A percentile compares a stretch with the other conserved stretches of the same genome.
phyloP scores from a whole-genome alignment of 2,797 vertebrate species.

The Phataginus tetradactyla region DNA sequence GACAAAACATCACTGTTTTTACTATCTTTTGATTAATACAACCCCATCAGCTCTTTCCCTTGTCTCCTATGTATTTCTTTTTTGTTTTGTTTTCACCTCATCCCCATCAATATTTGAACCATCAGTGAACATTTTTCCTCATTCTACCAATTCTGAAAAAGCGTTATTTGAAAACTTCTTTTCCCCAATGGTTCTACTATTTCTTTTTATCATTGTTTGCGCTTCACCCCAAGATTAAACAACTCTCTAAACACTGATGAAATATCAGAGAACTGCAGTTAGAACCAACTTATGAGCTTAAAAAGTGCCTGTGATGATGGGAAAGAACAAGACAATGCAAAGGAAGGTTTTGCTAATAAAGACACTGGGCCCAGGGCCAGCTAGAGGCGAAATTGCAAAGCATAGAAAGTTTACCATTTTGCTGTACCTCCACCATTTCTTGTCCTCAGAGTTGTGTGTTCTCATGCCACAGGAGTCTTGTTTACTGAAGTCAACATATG shows the following conservation, averaged over 20 bases:
- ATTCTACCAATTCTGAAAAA: neutral
- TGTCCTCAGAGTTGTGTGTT: neutral
- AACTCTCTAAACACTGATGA: neutral
- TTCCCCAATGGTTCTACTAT: neutral
- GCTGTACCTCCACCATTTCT: neutral
- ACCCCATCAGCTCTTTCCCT: neutral
- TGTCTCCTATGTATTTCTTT: neutral
- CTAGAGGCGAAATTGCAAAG: neutral
- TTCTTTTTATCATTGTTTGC: constrained; percentile 18
- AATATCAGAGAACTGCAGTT: constrained; percentile 1
- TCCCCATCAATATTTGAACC: neutral
- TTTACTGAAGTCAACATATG: neutral
- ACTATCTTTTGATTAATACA: neutral
- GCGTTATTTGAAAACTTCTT: constrained; percentile 16
- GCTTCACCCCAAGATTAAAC: constrained; percentile 47
- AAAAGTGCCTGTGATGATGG: neutral
- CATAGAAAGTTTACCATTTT: neutral
- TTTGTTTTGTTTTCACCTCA: neutral
- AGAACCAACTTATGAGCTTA: neutral
- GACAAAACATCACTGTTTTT: neutral
- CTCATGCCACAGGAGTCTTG: neutral
- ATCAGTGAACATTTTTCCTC: neutral
- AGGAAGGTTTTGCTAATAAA: neutral
- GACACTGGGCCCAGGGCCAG: neutral
- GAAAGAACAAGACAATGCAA: constrained; percentile 14